A percentile compares a stretch with the other conserved stretches of the same genome.
phyloP scores from a whole-genome alignment of 2,113 vertebrate genomes.

The Camelus dromedarius region DNA sequence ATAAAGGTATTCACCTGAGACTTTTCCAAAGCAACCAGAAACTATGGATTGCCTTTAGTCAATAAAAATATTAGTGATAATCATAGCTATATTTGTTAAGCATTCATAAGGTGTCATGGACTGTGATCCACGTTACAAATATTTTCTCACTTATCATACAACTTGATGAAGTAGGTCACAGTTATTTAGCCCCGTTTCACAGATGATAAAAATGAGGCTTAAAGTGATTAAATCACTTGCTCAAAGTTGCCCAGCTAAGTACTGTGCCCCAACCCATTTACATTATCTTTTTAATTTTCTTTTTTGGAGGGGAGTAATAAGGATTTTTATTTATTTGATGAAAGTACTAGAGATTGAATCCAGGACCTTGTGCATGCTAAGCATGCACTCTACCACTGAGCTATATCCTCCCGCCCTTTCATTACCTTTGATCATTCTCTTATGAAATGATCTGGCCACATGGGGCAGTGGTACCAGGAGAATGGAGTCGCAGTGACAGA shows the following conservation, averaged over 20 bases:
- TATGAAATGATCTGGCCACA: not conserved
- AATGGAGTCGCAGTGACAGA: not conserved
- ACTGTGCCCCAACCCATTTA: not conserved
- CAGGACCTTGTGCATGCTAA: too few species aligned
- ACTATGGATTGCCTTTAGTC: not conserved
- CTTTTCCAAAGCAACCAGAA: not conserved
- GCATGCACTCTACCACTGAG: too few species aligned
- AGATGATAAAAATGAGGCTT: not conserved
- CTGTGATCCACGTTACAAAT: not conserved
- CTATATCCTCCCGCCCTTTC: too few species aligned
- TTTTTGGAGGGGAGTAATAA: too few species aligned
- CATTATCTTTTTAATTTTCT: not conserved
- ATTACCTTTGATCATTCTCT: conserved; percentile 27
- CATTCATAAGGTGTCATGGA: not conserved
- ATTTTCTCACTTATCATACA: not conserved
- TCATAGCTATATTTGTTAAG: not conserved
- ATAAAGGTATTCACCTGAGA: not conserved
- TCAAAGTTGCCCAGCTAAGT: not conserved
- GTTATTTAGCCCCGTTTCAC: not conserved
- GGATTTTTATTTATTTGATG: too few species aligned
- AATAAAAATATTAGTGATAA: not conserved
- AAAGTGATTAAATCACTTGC: not conserved
- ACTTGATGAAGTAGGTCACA: not conserved
- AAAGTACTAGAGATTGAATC: too few species aligned
- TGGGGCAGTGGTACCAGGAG: not conserved